These are phyloP conservation scores for Pogonomyrmex californicus DNA, from an alignment of 1,140 invertebrate genomes.

Conservation along the genomic window DNA sequence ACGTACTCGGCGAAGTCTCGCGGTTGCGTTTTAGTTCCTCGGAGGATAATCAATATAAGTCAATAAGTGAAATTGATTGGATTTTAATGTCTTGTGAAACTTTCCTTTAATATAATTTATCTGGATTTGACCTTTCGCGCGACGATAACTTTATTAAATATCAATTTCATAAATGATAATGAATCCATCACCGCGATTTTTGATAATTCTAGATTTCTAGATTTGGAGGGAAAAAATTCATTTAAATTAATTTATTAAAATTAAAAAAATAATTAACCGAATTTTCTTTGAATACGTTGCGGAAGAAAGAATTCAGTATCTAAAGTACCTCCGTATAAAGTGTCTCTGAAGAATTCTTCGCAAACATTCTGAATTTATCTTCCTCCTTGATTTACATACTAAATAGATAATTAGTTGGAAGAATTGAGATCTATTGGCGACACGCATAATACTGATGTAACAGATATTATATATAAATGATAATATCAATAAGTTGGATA, in stretches of 20 bases:
- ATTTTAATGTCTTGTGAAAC: constrained; percentile 48
- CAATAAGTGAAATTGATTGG: constrained; percentile 57
- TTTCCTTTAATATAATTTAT: constrained; percentile 46
- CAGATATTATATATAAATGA: not conserved
- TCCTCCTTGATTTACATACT: not conserved
- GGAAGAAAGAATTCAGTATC: not conserved
- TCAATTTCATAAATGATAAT: constrained; percentile 24
- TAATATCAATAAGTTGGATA: constrained; percentile 28
- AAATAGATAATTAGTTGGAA: not conserved
- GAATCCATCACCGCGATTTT: not conserved
- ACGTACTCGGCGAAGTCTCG: constrained; percentile 53
- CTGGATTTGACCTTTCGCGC: constrained; percentile 29
- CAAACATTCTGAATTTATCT: not conserved
- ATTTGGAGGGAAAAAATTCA: not conserved
- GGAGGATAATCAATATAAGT: constrained; percentile 59
- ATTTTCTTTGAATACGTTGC: not conserved
- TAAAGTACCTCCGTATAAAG: not conserved
- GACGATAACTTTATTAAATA: constrained; percentile 36
- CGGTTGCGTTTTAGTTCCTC: constrained; percentile 33
- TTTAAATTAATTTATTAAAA: constrained; percentile 5
- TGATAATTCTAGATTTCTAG: not conserved
- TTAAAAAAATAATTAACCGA: constrained; percentile 7
- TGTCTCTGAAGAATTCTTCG: not conserved
- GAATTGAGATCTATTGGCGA: not conserved
- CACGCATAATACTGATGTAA: not conserved